Percentiles rank a stretch among this genome's conserved stretches.
Conservation (phyloP, 2,888 invertebrate species). For the Abrostola tripartita region DNA sequence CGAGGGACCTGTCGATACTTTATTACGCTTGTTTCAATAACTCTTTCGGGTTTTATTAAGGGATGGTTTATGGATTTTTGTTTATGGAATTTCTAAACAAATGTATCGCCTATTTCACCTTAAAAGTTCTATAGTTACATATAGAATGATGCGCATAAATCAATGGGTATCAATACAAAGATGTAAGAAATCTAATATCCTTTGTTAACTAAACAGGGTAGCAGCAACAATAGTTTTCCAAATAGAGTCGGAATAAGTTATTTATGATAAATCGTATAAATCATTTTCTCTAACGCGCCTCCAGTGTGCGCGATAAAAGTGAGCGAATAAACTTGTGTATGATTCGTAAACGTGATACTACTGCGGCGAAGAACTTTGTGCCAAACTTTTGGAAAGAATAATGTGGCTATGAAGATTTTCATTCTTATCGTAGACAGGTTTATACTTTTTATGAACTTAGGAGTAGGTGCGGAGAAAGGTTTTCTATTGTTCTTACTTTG, state of each 20-base stretch:
- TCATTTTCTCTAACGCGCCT: constrained; percentile 84
- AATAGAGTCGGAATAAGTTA: constrained; percentile 83
- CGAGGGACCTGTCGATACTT: constrained; percentile 76
- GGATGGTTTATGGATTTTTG: constrained; percentile 40
- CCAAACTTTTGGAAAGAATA: constrained; percentile 55
- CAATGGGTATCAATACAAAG: constrained; percentile 2
- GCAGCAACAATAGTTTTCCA: constrained; percentile 74
- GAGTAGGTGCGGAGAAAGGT: no score
- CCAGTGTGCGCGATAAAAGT: constrained; percentile 80
- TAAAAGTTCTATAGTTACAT: no score
- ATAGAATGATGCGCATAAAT: constrained; percentile 1
- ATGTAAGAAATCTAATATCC: constrained; percentile 62
- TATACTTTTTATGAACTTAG: background rate
- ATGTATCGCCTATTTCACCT: background rate
- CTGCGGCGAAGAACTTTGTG: constrained; percentile 61
- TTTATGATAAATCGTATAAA: constrained; percentile 88
- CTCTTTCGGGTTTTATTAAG: constrained; percentile 64
- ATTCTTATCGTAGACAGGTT: background rate
- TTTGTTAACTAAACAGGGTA: constrained; percentile 59
- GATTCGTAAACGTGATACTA: constrained; percentile 83
- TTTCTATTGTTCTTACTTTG: no score
- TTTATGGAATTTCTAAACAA: constrained; percentile 43
- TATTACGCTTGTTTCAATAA: constrained; percentile 71
- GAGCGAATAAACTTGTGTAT: constrained; percentile 85
- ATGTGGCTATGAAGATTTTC: constrained; percentile 41